Evolutionary conservation across 2,113 vertebrate genomes (phyloP).

Genomic region (Stigmatopora nigra): DNA sequence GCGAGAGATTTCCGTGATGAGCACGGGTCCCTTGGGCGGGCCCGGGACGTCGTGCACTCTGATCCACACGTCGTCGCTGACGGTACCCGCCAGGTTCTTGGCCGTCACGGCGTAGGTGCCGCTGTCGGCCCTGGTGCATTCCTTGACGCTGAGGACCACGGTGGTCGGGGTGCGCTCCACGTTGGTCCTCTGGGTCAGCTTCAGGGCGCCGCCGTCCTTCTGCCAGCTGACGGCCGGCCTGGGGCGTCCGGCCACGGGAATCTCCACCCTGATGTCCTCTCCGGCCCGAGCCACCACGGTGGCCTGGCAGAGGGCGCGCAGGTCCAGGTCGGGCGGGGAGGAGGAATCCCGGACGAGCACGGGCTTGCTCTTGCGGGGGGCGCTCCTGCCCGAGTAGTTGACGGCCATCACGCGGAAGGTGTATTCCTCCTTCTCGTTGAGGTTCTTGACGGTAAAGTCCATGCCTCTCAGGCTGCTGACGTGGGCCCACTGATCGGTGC

Average conservation of each 20-base stretch:
- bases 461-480: conserved; percentile 83
- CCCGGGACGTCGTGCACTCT: conserved; percentile 95
- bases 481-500: conserved; percentile 88
- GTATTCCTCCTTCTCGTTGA: conserved; percentile 94
- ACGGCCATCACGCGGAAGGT: conserved; percentile 94
- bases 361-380: conserved; percentile 83
- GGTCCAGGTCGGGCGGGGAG: conserved; percentile 86
- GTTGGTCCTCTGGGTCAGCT: conserved; percentile 84
- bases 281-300: conserved; percentile 91
- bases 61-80: conserved; percentile 81
- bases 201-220: conserved; percentile 82
- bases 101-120: conserved; percentile 83
- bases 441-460: conserved; percentile 85
- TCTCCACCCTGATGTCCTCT: conserved; percentile 93
- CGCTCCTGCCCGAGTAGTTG: conserved; percentile 88
- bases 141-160: conserved; percentile 81
- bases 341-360: conserved; percentile 85
- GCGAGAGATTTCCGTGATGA: conserved; percentile 87
- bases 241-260: conserved; percentile 90
- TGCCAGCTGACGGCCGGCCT: conserved; percentile 90
- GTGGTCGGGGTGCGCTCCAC: conserved; percentile 84
- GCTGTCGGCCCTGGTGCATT: conserved; percentile 83
- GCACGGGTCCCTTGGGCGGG: conserved; percentile 89
- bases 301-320: conserved; percentile 87
- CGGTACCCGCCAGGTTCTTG: conserved; percentile 89